Percentiles rank a stretch among this genome's conserved stretches.
Conservation (phyloP, 2,888 invertebrate species). For the Brachyptera putata region DNA sequence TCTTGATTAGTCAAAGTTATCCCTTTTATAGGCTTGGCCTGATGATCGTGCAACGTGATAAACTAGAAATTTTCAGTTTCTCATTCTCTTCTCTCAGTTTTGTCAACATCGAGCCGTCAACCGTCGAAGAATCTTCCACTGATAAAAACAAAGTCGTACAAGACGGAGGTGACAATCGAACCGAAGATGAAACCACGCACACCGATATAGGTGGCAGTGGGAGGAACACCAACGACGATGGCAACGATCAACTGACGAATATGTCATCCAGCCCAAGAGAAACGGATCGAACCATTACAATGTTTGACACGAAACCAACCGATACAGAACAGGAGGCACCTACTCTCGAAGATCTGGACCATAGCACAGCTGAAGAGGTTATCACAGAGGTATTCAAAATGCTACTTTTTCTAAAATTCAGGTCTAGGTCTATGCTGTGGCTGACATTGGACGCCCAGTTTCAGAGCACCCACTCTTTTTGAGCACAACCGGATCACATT, state of each 20-base stretch:
- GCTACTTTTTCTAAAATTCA: too few species aligned
- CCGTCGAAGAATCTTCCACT: slow-evolving; percentile 51
- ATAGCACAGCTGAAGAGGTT: background rate
- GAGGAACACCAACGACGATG: background rate
- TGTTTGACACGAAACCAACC: background rate
- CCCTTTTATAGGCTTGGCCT: too few species aligned
- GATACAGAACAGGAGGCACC: background rate
- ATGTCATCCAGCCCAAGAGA: background rate
- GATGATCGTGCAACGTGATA: too few species aligned
- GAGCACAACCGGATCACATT: too few species aligned
- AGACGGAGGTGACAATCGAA: slow-evolving; percentile 9
- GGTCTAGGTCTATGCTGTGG: too few species aligned
- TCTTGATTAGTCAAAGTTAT: too few species aligned
- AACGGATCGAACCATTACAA: background rate
- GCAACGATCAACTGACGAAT: background rate
- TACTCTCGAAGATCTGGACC: background rate
- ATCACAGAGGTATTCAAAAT: too few species aligned
- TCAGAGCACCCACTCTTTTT: too few species aligned
- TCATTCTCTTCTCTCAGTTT: slow-evolving; percentile 35
- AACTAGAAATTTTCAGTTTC: too few species aligned
- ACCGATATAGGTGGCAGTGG: slow-evolving; percentile 17
- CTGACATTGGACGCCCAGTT: too few species aligned
- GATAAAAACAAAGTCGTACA: slow-evolving; percentile 27
- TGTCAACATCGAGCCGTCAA: slow-evolving; percentile 58
- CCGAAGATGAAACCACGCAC: slow-evolving; percentile 21